Evolutionary conservation across 2,888 invertebrate species (phyloP).

Genomic region (Hoplodrina ambigua): DNA sequence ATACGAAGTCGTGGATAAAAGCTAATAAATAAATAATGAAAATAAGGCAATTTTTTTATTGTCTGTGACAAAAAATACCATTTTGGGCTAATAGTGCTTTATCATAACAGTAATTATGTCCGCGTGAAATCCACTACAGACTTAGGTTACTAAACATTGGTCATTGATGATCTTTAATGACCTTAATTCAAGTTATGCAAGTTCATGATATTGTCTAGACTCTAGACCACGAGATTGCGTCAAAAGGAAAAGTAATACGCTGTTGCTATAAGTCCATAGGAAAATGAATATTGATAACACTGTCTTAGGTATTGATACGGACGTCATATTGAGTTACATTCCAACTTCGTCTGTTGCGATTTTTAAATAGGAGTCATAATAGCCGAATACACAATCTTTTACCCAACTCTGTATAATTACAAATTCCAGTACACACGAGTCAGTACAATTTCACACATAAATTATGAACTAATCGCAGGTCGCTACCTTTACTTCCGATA

Average conservation of each 20-base stretch:
- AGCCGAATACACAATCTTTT: not conserved
- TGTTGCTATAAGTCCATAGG: not conserved
- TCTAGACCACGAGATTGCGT: conserved; percentile 7
- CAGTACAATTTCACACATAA: conserved; percentile 75
- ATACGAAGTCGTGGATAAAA: no score
- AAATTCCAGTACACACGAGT: conserved; percentile 27
- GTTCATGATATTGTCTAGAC: conserved; percentile 11
- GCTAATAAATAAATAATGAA: no score
- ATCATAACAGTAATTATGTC: no score
- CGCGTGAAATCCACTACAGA: not conserved
- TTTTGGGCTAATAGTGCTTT: no score
- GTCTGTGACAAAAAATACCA: no score
- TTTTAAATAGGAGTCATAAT: no score
- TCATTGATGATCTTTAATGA: conserved; percentile 12
- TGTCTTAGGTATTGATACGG: not conserved
- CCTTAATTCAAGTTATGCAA: conserved; percentile 8
- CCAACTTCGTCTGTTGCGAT: no score
- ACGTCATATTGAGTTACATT: no score
- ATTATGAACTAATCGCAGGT: conserved; percentile 71
- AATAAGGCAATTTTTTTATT: no score
- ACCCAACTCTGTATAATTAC: not conserved
- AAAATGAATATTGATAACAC: not conserved
- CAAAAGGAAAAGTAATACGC: conserved; percentile 7
- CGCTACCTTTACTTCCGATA: conserved; percentile 78
- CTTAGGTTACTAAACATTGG: conserved; percentile 21